Percentiles rank a stretch among this genome's conserved stretches.
These are phyloP conservation scores for Montipora capitata DNA, from an alignment of 92 coral and sea anemone genomes.

Conservation along the genomic window DNA sequence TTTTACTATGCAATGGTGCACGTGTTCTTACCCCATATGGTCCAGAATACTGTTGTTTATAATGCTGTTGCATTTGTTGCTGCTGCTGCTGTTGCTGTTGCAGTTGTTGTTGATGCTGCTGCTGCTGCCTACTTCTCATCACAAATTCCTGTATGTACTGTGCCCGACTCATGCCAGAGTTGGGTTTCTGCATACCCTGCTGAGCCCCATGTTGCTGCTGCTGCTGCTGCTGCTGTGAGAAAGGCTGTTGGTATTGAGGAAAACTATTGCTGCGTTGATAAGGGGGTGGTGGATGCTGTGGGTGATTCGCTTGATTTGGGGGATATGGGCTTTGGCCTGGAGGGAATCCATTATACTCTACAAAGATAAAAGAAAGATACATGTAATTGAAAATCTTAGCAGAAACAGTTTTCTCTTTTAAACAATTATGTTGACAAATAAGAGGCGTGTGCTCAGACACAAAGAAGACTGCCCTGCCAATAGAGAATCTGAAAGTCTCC, in stretches of 20 bases:
- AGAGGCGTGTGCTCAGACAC: too few species aligned
- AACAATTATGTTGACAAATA: too few species aligned
- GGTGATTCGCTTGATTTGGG: constrained; percentile 86
- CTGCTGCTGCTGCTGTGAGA: constrained; percentile 76
- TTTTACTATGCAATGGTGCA: neutral
- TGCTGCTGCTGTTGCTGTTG: constrained; percentile 73
- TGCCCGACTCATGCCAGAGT: constrained; percentile 77
- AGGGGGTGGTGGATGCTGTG: constrained; percentile 99
- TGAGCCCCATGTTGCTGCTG: constrained; percentile 71
- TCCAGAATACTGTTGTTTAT: constrained; percentile 47
- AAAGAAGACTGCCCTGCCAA: too few species aligned
- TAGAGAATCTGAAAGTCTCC: too few species aligned
- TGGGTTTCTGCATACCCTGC: constrained; percentile 71
- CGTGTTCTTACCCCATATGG: constrained; percentile 49
- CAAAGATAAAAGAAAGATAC: neutral
- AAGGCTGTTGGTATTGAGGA: constrained; percentile 80
- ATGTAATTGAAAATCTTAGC: too few species aligned
- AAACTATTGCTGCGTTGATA: constrained; percentile 90
- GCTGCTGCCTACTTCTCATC: constrained; percentile 79
- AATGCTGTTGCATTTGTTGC: constrained; percentile 71
- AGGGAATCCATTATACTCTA: constrained; percentile 75
- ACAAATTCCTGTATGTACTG: constrained; percentile 85
- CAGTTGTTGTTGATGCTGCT: constrained; percentile 46
- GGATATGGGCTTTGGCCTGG: constrained; percentile 82
- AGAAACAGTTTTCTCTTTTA: neutral